Percentiles rank a stretch among this genome's conserved stretches.
Conservation (phyloP, 2,797 vertebrate genomes). For the Cygnus olor region DNA sequence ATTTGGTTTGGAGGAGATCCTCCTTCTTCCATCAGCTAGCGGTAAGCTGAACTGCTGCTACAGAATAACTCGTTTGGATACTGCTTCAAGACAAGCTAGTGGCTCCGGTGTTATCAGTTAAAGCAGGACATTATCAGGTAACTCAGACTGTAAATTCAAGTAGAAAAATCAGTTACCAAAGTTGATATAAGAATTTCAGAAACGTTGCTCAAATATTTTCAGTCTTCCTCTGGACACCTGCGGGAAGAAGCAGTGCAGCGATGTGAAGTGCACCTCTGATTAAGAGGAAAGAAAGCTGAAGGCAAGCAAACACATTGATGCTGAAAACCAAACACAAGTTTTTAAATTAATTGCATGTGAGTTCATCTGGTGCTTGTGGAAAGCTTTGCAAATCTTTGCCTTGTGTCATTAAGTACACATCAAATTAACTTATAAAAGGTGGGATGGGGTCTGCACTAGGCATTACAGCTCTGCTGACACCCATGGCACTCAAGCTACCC, state of each 20-base stretch:
- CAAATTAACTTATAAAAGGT: background rate
- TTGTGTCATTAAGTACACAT: background rate
- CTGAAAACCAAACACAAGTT: background rate
- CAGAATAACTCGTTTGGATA: background rate
- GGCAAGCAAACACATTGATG: background rate
- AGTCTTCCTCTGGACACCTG: background rate
- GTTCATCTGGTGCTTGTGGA: background rate
- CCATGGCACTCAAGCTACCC: background rate
- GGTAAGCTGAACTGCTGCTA: constrained; percentile 18
- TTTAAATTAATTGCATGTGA: background rate
- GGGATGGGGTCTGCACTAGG: background rate
- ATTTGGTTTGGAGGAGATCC: constrained; percentile 5
- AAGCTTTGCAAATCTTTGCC: background rate
- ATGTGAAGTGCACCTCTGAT: rapidly evolving
- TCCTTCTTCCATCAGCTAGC: background rate
- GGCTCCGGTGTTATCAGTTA: constrained; percentile 8
- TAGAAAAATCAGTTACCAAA: background rate
- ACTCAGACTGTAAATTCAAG: constrained; percentile 16
- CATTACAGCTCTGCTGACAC: background rate
- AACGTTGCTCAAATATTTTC: background rate
- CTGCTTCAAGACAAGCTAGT: background rate
- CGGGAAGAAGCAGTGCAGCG: background rate
- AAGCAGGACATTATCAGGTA: constrained; percentile 19
- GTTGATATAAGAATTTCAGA: background rate
- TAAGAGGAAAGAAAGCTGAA: background rate